Conservation (phyloP, 1,140 invertebrate genomes). For the Bombus picipes region DNA sequence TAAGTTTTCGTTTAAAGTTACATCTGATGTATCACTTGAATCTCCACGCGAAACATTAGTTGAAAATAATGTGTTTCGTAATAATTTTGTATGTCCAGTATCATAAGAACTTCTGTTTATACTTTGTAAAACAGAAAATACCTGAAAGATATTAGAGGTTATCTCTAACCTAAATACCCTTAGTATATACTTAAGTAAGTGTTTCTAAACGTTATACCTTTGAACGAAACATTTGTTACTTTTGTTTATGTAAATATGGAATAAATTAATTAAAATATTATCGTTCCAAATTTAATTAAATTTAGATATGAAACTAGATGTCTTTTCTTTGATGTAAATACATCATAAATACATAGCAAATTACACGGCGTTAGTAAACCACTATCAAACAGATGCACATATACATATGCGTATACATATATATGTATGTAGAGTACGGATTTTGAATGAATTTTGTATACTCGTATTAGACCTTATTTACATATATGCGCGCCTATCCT, state of each 20-base stretch:
- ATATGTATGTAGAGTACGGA: background rate
- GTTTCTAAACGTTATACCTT: slow-evolving; percentile 53
- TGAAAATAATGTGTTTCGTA: slow-evolving; percentile 2
- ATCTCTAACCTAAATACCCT: slow-evolving; percentile 46
- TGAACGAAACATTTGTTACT: slow-evolving; percentile 59
- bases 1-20: background rate
- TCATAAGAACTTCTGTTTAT: background rate
- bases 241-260: background rate
- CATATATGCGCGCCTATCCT: no score
- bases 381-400: background rate
- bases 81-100: background rate
- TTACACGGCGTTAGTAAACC: background rate
- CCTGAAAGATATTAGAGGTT: slow-evolving; percentile 25
- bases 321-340: background rate
- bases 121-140: slow-evolving; percentile 36
- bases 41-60: background rate
- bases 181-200: background rate
- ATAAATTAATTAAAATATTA: background rate
- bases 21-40: background rate
- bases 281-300: no score
- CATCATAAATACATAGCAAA: background rate
- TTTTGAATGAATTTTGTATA: no score
- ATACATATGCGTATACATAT: background rate
- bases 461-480: no score
- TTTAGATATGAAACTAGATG: background rate